phyloP scores from a whole-genome alignment of 2,113 vertebrate genomes.

The Dolichotis patagonum region DNA sequence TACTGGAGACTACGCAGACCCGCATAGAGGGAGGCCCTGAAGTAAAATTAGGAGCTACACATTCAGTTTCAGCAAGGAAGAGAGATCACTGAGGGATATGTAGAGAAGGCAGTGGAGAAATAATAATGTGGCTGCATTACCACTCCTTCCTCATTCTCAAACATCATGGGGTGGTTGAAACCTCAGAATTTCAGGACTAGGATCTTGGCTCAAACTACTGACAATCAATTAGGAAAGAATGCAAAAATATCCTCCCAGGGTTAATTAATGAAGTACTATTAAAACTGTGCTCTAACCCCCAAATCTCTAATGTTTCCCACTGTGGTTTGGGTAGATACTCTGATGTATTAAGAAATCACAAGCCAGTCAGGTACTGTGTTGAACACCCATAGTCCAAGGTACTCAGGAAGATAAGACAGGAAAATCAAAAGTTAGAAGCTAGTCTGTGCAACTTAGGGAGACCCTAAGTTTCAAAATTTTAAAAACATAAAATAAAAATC shows the following conservation, averaged over 20 bases:
- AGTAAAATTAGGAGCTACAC: neutral
- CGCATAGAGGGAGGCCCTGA: neutral
- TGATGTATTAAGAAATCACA: constrained; percentile 12
- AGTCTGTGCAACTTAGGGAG: neutral
- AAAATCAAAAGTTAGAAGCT: neutral
- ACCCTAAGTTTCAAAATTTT: neutral
- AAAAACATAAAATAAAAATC: neutral
- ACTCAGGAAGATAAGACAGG: neutral
- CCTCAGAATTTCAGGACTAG: neutral
- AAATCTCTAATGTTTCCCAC: neutral
- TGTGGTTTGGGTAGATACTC: neutral
- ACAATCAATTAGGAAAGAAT: constrained; percentile 3
- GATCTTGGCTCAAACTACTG: neutral
- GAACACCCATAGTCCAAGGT: neutral
- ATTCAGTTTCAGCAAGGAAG: neutral
- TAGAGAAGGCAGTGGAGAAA: neutral
- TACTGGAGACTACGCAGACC: neutral
- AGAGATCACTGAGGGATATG: neutral
- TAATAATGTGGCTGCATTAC: neutral
- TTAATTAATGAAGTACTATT: neutral
- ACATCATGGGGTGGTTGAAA: neutral
- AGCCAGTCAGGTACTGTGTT: neutral
- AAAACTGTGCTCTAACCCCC: neutral
- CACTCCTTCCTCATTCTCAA: neutral
- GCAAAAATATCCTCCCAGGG: neutral